A percentile compares a stretch with the other conserved stretches of the same genome.
Conservation (phyloP, 92 coral and sea anemone species). For the Palythoa heliodiscus region DNA sequence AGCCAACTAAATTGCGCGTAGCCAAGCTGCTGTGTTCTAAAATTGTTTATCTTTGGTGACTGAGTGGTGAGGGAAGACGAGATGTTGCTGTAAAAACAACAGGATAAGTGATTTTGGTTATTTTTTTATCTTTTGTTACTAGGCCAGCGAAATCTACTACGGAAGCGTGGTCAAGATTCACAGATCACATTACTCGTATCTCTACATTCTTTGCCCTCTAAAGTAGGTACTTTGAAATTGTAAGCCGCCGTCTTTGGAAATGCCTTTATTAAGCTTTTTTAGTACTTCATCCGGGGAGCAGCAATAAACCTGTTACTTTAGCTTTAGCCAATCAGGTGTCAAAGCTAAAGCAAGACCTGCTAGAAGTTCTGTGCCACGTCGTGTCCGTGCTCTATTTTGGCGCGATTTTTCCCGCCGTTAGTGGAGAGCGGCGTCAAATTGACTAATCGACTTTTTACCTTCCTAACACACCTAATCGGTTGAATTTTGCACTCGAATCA, state of each 20-base stretch:
- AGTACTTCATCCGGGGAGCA: background rate
- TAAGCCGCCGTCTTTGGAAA: too few species aligned
- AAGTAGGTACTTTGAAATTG: constrained; percentile 65
- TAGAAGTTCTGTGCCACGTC: background rate
- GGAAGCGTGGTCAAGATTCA: constrained; percentile 92
- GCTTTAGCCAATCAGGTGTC: background rate
- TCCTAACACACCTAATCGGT: background rate
- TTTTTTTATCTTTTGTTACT: background rate
- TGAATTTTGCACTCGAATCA: too few species aligned
- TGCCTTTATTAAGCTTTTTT: too few species aligned
- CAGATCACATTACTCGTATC: constrained; percentile 93
- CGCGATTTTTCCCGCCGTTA: background rate
- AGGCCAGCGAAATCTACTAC: constrained; percentile 92
- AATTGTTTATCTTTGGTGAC: too few species aligned
- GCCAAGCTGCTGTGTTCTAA: too few species aligned
- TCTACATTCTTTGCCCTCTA: constrained; percentile 91
- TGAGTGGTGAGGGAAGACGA: background rate
- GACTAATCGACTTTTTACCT: background rate
- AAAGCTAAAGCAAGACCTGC: background rate
- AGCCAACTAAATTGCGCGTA: too few species aligned
- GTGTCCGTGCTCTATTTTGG: background rate
- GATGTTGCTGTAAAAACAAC: background rate
- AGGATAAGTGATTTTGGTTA: background rate
- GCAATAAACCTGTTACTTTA: too few species aligned
- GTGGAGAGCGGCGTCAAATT: background rate